Evolutionary conservation across 2,113 vertebrate genomes (phyloP).

Genomic region (Cathartes aura): DNA sequence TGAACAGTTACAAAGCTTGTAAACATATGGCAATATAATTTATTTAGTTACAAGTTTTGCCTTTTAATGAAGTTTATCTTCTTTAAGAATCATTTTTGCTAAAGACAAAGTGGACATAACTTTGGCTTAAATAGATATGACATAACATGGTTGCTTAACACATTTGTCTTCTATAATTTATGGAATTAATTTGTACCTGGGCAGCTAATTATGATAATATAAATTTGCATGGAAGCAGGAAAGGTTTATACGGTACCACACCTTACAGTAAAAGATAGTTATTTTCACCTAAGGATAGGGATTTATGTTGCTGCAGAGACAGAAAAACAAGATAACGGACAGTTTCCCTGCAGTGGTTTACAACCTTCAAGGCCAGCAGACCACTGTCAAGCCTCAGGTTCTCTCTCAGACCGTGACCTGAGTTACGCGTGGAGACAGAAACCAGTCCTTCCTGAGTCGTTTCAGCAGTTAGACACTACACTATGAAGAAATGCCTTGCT

Average conservation of each 20-base stretch:
- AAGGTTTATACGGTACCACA: neutral
- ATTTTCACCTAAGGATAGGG: neutral
- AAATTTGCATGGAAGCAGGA: neutral
- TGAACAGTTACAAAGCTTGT: neutral
- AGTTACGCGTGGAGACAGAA: neutral
- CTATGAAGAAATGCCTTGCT: neutral
- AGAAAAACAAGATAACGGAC: neutral
- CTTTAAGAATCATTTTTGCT: neutral
- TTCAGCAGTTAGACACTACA: no score
- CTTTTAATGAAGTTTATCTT: neutral
- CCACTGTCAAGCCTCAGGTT: neutral
- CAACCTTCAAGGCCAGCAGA: neutral
- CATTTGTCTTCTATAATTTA: neutral
- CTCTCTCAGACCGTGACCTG: accelerated
- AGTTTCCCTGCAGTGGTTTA: neutral
- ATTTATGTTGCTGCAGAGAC: neutral
- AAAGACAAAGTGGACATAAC: neutral
- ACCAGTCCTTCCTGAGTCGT: neutral
- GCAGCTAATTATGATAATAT: neutral
- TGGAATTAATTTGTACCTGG: neutral
- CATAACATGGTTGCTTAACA: neutral
- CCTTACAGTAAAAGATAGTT: neutral
- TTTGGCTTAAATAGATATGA: neutral
- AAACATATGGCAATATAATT: neutral
- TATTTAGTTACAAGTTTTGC: neutral